Base-by-base conservation (phyloP, 2,797 vertebrate species). In the Coreius guichenoti region DNA sequence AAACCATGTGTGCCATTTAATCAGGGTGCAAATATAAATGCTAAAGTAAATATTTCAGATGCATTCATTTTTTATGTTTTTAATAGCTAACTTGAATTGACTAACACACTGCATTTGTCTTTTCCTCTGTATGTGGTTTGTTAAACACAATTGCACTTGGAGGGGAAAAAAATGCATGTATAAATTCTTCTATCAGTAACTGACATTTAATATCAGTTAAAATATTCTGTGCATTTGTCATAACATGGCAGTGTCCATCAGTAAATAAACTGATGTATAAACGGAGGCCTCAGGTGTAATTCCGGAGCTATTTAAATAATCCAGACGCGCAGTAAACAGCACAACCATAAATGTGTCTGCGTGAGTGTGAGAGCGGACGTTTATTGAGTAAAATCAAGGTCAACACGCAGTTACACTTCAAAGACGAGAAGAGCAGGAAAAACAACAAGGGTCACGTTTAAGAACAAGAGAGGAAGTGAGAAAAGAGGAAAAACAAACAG, bases 381-480 rank as follows among this genome's bases (percentile, higher is more conserved):
- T 63, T 39, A 61, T 8, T 43, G 56, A 68, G 61, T 76, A 61
- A 86, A 89, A 82, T 73, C 79, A 82, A 89, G 82, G 83, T 61
- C 83, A 56, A 23, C 36, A 16, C 26, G 14, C 39, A n/a, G 51
- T 31, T 67, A 72, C 47, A 80, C 83, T 75, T 75, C 21, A 33
- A 78, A 87, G 67, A 9, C 4, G 23, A 56, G 73, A 14, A 36
- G 26, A 39, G 74, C 36, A 54, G 69, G 68, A 56, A 69, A 87
- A 87, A 77, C 76, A 39, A n/a, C 5, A n/a, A n/a, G 51, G 61
- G 58, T 11, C 39, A 9, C 1, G n/a, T 73, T 73, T 29, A 1
- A 19, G n/a, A 47, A 26, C 1, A 3, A 17, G 23, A 75, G 0
- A 61, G 26, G 61, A 65, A 65, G 61, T 31, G 61, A 31, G 51